These are phyloP conservation scores for Heliconius aoede DNA, from an alignment of 2,888 invertebrate genomes.

Conservation along the genomic window DNA sequence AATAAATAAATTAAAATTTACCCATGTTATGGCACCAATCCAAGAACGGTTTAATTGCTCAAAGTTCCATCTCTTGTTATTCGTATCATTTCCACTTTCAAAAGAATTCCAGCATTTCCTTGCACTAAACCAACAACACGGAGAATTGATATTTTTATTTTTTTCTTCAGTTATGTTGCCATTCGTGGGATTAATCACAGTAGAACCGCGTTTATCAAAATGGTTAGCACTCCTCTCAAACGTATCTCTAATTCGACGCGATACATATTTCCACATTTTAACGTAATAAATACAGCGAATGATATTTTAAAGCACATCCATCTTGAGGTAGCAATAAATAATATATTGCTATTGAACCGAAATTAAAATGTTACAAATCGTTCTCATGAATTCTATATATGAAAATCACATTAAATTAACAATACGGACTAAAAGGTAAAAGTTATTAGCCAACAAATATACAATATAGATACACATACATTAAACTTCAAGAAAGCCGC, in stretches of 20 bases:
- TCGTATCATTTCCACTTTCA: slow-evolving; percentile 62
- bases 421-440: not conserved
- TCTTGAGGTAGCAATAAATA: slow-evolving; percentile 32
- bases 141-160: slow-evolving; percentile 56
- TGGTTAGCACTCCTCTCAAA: slow-evolving; percentile 78
- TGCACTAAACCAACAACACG: slow-evolving; percentile 63
- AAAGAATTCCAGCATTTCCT: slow-evolving; percentile 61
- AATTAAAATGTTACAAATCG: not conserved
- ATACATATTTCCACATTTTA: slow-evolving; percentile 83
- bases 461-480: too few species aligned
- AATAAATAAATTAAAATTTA: slow-evolving; percentile 51
- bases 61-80: slow-evolving; percentile 73
- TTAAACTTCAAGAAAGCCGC: not conserved
- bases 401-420: not conserved
- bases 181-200: slow-evolving; percentile 65
- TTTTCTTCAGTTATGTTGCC: slow-evolving; percentile 60
- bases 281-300: not conserved
- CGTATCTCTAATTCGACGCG: slow-evolving; percentile 78
- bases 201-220: slow-evolving; percentile 76
- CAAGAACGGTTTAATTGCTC: slow-evolving; percentile 73
- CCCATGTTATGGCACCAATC: slow-evolving; percentile 83
- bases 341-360: not conserved
- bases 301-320: slow-evolving; percentile 38
- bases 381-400: not conserved
- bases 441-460: not conserved